Evolutionary conservation across 2,113 vertebrate species (phyloP), one percentile per base, ranked within the genome.

Genomic region (Pipa parva): DNA sequence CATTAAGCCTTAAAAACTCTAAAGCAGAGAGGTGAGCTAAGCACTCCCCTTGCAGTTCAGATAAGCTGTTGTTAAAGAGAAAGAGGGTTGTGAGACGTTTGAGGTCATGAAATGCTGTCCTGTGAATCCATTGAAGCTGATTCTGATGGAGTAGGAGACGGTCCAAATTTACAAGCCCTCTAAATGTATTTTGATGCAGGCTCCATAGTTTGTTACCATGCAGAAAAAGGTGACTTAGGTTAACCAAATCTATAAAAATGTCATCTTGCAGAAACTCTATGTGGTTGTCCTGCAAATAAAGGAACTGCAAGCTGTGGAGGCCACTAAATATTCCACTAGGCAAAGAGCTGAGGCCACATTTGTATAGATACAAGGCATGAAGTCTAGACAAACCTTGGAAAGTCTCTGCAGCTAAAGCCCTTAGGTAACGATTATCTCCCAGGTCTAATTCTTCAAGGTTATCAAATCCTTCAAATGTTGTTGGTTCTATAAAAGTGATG

Each of bases 241-340:
- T 99, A 79, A 93, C 89, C 45, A 98, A 87, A 85, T 99, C 96
- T 48, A 93, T 90, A 72, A 99, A 99, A 77, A 96, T 89, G 79
- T 97, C 94, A 0, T 99, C 96, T 78, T 97, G 94, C 58, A 98
- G 90, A 81, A 92, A 93, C 84, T 95, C 94, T 0, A 98, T 86
- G 76, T 92, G 90, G 84, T 98, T 98, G 79, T 97, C 93, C 91
- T 99, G 96, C 73, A 99, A 80, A 79, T 98, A 97, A 81, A 99
- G 95, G 83, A 95, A 98, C 83, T 98, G 95, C 80, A 99, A 87
- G 79, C 89, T 95, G 84, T 90, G 88, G 72, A 99, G 89, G 60
- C 92, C 93, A 0, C 89, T 71, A 1, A 99, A 98, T 76, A 98
- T 85, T 69, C 93, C 92, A 0, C 81, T 80, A 1, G 96, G 93